Conservation (phyloP, 1,140 invertebrate genomes). For the Odontomachus brunneus region DNA sequence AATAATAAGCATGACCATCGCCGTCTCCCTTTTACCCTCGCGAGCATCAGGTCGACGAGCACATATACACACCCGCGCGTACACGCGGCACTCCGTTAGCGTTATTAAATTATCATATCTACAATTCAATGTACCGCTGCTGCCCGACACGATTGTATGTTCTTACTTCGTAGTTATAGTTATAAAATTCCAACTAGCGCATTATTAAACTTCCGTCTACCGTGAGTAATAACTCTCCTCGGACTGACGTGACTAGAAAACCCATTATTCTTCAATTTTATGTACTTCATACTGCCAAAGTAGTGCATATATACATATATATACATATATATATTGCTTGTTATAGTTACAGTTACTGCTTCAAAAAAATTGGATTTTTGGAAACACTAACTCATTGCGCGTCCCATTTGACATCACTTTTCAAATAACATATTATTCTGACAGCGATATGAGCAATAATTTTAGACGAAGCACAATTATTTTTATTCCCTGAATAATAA, state of each 20-base stretch:
- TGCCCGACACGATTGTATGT: constrained; percentile 31
- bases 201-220: constrained; percentile 54
- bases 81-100: constrained; percentile 28
- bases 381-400: not conserved
- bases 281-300: constrained; percentile 6
- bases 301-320: not conserved
- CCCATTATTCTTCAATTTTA: constrained; percentile 37
- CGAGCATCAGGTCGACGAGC: constrained; percentile 1
- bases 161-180: constrained; percentile 44
- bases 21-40: constrained; percentile 14
- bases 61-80: no score
- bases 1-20: constrained; percentile 57
- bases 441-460: not conserved
- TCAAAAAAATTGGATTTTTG: not conserved
- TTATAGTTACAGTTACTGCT: not conserved
- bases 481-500: not conserved
- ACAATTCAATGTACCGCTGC: constrained; percentile 48
- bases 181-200: constrained; percentile 46
- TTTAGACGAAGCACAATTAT: not conserved
- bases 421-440: not conserved
- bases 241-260: constrained; percentile 50
- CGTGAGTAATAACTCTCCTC: constrained; percentile 40
- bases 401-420: not conserved
- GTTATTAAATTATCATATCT: constrained; percentile 63
- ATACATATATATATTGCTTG: constrained; percentile 12